Evolutionary conservation across 2,113 vertebrate species (phyloP).

Genomic region (Fukomys damarensis): DNA sequence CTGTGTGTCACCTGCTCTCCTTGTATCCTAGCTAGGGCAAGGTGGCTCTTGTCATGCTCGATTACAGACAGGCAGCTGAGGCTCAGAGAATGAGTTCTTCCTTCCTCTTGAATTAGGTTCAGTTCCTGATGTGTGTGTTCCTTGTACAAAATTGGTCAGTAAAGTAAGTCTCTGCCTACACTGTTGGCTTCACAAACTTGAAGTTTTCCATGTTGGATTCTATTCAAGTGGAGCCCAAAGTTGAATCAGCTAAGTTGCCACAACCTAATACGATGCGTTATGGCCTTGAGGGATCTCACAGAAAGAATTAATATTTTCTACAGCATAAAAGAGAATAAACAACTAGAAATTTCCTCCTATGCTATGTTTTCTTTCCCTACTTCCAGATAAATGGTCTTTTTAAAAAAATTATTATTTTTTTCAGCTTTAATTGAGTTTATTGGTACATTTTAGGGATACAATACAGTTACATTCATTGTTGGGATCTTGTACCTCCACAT

Average conservation of each 20-base stretch:
- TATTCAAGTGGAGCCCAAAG: neutral
- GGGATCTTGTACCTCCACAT: too few relatives aligned
- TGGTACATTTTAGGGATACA: too few relatives aligned
- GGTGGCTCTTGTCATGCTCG: neutral
- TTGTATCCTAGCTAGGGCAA: neutral
- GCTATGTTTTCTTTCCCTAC: neutral
- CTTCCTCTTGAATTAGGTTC: neutral
- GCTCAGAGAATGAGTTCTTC: neutral
- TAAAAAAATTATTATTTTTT: neutral
- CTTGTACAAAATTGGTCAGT: neutral
- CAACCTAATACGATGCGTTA: neutral
- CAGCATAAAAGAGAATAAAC: neutral
- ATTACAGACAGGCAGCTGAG: neutral
- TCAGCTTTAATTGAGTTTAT: too few relatives aligned
- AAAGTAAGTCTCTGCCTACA: neutral
- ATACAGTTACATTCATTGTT: too few relatives aligned
- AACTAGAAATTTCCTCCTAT: neutral
- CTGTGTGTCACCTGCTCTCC: neutral
- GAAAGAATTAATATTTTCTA: neutral
- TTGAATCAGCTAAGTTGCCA: neutral
- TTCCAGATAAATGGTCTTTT: neutral
- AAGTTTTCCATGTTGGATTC: neutral
- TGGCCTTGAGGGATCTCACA: neutral
- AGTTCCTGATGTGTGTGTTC: neutral
- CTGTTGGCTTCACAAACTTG: neutral